phyloP scores from a whole-genome alignment of 1,140 invertebrate species.

The Rhysida immarginata region DNA sequence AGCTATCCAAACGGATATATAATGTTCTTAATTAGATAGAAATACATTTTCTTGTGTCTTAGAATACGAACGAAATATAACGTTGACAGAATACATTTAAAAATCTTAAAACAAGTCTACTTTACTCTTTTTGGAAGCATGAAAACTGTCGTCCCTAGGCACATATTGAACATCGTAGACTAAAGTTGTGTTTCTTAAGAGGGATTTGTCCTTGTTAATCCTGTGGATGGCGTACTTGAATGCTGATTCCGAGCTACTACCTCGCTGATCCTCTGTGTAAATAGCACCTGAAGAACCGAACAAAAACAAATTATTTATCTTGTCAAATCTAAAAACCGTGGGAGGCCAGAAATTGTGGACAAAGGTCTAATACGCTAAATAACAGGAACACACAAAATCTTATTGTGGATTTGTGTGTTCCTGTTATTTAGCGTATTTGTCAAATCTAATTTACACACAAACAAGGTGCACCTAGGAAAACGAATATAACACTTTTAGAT shows the following conservation, averaged over 20 bases:
- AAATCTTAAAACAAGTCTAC: no score
- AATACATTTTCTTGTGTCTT: not conserved
- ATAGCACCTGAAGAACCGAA: conserved; percentile 56
- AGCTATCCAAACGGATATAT: conserved; percentile 44
- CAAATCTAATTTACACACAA: no score
- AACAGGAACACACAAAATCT: no score
- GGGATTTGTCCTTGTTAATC: conserved; percentile 66
- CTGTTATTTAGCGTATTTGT: no score
- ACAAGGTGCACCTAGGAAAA: no score
- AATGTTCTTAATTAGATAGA: not conserved
- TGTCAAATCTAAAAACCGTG: no score
- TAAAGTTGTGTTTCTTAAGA: conserved; percentile 69
- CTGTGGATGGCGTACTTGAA: conserved; percentile 87
- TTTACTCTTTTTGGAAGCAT: conserved; percentile 78
- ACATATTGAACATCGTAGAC: conserved; percentile 84
- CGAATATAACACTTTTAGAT: no score
- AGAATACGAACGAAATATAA: no score
- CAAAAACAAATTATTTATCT: not conserved
- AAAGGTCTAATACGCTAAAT: no score
- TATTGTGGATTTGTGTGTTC: no score
- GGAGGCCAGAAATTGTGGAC: no score
- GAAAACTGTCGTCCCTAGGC: conserved; percentile 68
- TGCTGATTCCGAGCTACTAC: conserved; percentile 64
- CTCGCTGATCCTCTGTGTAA: conserved; percentile 73
- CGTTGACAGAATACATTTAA: no score